Evolutionary conservation across 2,113 vertebrate genomes (phyloP).

Genomic region (Lagopus leucura): DNA sequence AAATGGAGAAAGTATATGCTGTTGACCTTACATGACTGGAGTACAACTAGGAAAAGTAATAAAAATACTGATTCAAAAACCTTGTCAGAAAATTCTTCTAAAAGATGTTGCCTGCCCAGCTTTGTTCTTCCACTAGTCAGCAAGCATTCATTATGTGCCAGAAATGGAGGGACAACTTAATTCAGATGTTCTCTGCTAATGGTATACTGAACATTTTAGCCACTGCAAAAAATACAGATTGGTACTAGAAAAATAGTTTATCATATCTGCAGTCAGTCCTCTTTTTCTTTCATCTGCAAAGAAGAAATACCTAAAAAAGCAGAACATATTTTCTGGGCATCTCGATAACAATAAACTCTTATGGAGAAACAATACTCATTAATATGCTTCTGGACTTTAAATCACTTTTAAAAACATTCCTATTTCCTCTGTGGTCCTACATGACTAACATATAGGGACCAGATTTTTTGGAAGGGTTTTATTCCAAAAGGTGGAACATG

Average conservation of each 20-base stretch:
- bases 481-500: background rate
- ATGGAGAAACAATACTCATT: background rate
- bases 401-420: background rate
- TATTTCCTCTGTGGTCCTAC: background rate
- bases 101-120: background rate
- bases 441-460: background rate
- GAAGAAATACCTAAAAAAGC: background rate
- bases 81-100: background rate
- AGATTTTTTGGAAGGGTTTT: background rate
- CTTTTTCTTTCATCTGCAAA: background rate
- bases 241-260: background rate
- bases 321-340: background rate
- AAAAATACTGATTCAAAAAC: background rate
- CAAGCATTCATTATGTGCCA: background rate
- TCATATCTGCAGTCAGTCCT: background rate
- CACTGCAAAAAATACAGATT: background rate
- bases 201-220: background rate
- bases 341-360: background rate
- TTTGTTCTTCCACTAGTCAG: background rate
- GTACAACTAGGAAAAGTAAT: background rate
- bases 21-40: background rate
- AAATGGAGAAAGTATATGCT: background rate
- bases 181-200: background rate
- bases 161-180: background rate
- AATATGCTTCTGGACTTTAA: background rate